A percentile compares a stretch with the other conserved stretches of the same genome.
Conservation (phyloP, 2,797 vertebrate genomes). For the Muraenolepis orangiensis region DNA sequence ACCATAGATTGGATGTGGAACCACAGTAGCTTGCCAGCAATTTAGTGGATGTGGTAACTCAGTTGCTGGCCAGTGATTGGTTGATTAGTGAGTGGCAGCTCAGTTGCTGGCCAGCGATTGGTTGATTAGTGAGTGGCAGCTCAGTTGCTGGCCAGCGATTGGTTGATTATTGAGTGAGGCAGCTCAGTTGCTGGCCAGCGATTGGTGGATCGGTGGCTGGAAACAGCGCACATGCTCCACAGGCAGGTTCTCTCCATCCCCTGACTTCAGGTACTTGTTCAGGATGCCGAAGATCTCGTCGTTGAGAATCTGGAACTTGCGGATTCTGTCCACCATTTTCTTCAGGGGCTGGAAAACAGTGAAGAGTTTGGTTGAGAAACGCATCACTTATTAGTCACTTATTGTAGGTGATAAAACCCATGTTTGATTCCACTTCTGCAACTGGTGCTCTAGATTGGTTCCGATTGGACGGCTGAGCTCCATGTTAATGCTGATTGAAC, state of each 20-base stretch:
- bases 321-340: constrained; percentile 98
- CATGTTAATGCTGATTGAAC: too few species aligned
- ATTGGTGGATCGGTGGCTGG: constrained; percentile 98
- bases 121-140: constrained; percentile 6
- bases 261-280: constrained; percentile 95
- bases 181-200: constrained; percentile 90
- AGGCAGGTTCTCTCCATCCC: constrained; percentile 91
- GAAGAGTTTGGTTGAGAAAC: not conserved
- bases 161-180: constrained; percentile 34
- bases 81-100: constrained; percentile 47
- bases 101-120: constrained; percentile 76
- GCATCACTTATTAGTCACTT: too few species aligned
- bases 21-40: not conserved
- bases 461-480: not conserved
- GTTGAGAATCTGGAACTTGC: constrained; percentile 95
- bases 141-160: not conserved
- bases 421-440: not conserved
- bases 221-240: constrained; percentile 98
- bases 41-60: not conserved
- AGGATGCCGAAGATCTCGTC: constrained; percentile 94
- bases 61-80: not conserved
- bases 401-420: too few species aligned
- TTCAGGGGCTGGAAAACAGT: constrained; percentile 86
- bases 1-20: not conserved
- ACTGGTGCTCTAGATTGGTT: not conserved